A percentile compares a stretch with the other conserved stretches of the same genome.
These are phyloP conservation scores for Ephialtes manifestator DNA, from an alignment of 2,888 invertebrate genomes.

Conservation along the genomic window DNA sequence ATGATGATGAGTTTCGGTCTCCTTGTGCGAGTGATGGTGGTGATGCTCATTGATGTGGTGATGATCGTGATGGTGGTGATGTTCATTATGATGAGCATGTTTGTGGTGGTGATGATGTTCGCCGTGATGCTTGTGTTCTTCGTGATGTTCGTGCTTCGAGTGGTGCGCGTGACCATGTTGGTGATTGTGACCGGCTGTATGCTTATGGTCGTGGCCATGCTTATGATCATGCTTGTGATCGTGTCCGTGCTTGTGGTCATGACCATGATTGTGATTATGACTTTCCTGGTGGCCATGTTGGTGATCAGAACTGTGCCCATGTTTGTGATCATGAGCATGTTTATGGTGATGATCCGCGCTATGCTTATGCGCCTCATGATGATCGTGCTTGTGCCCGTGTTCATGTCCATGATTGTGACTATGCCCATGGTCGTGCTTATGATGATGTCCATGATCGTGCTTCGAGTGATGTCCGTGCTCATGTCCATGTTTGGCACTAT, in stretches of 20 bases:
- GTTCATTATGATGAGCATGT: conserved; percentile 80
- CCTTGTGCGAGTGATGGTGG: conserved; percentile 81
- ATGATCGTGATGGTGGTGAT: conserved; percentile 82
- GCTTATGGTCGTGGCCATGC: conserved; percentile 75
- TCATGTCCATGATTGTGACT: conserved; percentile 73
- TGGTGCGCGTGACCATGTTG: conserved; percentile 74
- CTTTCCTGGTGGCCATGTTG: conserved; percentile 65
- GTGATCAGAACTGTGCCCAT: conserved; percentile 74
- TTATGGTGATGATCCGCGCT: conserved; percentile 76
- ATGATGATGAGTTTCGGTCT: conserved; percentile 80
- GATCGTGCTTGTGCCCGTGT: conserved; percentile 73
- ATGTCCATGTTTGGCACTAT: conserved; percentile 69
- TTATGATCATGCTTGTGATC: conserved; percentile 69
- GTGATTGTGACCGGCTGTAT: conserved; percentile 72
- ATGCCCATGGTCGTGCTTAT: conserved; percentile 77
- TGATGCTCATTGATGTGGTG: conserved; percentile 81
- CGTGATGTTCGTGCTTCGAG: conserved; percentile 77
- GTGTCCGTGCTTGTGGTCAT: conserved; percentile 73
- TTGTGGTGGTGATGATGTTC: conserved; percentile 80
- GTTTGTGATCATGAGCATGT: conserved; percentile 73
- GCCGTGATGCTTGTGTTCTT: conserved; percentile 78
- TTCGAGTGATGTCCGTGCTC: conserved; percentile 68
- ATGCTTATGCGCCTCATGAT: conserved; percentile 74
- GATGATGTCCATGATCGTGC: conserved; percentile 77
- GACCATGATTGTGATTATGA: conserved; percentile 72